Percentiles rank a stretch among this genome's conserved stretches.
Evolutionary conservation across 2,113 vertebrate genomes (phyloP).

Genomic region (Nycticebus coucang): DNA sequence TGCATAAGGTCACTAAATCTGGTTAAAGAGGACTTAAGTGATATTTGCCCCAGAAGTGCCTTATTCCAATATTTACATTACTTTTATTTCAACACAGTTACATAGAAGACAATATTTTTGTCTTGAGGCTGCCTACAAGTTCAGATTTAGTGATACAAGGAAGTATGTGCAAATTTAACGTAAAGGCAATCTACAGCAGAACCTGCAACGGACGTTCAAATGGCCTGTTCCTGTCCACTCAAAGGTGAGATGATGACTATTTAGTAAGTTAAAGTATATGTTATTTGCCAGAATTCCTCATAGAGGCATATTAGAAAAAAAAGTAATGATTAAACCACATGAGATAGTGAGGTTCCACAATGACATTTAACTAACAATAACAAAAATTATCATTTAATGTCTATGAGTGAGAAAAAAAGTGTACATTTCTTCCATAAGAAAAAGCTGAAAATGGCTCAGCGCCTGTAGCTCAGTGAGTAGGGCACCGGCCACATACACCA

Average conservation of each 20-base stretch:
- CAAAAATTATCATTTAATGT: constrained; percentile 16
- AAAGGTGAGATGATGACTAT: constrained; percentile 11
- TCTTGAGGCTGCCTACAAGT: not conserved
- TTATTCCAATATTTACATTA: not conserved
- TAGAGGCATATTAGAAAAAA: constrained; percentile 5
- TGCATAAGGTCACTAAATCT: not conserved
- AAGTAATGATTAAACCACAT: not conserved
- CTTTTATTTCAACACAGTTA: not conserved
- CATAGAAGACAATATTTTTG: not conserved
- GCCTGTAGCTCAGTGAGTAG: too few species aligned
- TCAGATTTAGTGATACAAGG: not conserved
- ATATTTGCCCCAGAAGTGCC: not conserved
- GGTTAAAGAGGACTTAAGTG: not conserved
- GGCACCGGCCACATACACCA: too few species aligned
- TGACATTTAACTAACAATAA: not conserved
- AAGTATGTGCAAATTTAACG: not conserved
- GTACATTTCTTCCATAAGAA: not conserved
- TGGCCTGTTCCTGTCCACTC: not conserved
- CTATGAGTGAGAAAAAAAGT: not conserved
- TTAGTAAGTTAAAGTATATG: not conserved
- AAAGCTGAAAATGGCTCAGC: not conserved
- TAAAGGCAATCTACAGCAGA: not conserved
- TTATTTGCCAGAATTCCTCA: constrained; percentile 17
- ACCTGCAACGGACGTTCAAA: not conserved
- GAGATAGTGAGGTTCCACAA: constrained; percentile 13